Conservation (phyloP, 2,888 invertebrate species). For the Leptothorax acervorum region DNA sequence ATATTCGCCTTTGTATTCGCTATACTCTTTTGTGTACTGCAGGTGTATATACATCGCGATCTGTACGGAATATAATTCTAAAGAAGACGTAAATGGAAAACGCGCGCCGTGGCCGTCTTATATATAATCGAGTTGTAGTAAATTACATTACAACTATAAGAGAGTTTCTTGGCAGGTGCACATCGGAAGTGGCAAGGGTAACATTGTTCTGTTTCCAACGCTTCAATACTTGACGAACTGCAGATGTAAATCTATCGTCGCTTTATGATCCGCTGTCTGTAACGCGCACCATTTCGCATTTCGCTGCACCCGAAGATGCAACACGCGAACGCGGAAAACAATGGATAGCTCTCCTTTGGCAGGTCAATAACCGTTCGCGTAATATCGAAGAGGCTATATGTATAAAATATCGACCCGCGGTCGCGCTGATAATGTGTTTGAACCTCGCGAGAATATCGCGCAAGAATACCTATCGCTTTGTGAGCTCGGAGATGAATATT, state of each 20-base stretch:
- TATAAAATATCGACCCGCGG: constrained; percentile 45
- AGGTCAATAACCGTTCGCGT: constrained; percentile 50
- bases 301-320: not conserved
- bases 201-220: not conserved
- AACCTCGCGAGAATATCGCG: constrained; percentile 28
- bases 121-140: not conserved
- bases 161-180: not conserved
- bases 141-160: constrained; percentile 15
- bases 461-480: constrained; percentile 2
- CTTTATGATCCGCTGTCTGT: constrained; percentile 14
- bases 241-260: not conserved
- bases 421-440: constrained; percentile 33
- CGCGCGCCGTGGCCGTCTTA: not conserved
- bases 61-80: not conserved
- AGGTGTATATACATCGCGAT: not conserved
- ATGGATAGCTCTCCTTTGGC: constrained; percentile 8
- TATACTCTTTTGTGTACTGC: not conserved
- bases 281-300: not conserved
- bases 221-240: not conserved
- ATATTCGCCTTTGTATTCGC: not conserved
- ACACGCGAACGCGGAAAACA: constrained; percentile 24
- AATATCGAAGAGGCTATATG: constrained; percentile 25
- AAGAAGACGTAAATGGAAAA: constrained; percentile 8
- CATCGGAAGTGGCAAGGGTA: not conserved
- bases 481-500: constrained; percentile 10